Percentiles rank a stretch among this genome's conserved stretches.
Evolutionary conservation across 2,113 vertebrate genomes (phyloP).

Genomic region (Pteropus alecto): DNA sequence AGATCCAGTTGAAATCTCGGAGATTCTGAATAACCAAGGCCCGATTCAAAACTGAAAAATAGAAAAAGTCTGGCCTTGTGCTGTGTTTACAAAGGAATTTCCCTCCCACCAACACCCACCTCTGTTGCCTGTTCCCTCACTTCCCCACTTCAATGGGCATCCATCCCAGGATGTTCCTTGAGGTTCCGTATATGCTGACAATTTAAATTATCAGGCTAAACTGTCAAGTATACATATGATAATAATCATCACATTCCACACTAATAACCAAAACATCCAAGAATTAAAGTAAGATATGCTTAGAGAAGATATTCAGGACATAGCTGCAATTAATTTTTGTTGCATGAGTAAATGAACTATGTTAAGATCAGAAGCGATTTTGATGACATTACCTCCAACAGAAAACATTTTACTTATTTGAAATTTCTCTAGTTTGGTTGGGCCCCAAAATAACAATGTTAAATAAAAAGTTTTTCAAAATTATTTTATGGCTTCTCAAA

Average conservation of each 20-base stretch:
- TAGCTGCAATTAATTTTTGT: constrained; percentile 17
- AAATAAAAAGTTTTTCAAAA: constrained; percentile 6
- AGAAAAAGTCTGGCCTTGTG: not conserved
- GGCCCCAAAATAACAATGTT: not conserved
- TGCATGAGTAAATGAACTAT: not conserved
- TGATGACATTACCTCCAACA: constrained; percentile 6
- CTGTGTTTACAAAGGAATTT: not conserved
- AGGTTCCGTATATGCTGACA: not conserved
- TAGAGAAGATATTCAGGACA: constrained; percentile 11
- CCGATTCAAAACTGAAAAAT: not conserved
- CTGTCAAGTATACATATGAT: not conserved
- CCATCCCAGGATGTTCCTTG: not conserved
- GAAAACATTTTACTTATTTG: constrained; percentile 21
- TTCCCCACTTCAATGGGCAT: not conserved
- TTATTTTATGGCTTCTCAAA: not conserved
- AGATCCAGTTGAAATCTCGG: not conserved
- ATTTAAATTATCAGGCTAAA: not conserved
- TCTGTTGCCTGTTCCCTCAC: not conserved
- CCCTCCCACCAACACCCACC: not conserved
- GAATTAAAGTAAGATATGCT: constrained; percentile 12
- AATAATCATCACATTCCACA: not conserved
- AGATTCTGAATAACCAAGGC: not conserved
- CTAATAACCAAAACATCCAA: not conserved
- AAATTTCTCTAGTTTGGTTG: not conserved
- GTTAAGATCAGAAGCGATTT: not conserved